Evolutionary conservation across 2,797 vertebrate species (phyloP).

Genomic region (Eulemur coronatus): DNA sequence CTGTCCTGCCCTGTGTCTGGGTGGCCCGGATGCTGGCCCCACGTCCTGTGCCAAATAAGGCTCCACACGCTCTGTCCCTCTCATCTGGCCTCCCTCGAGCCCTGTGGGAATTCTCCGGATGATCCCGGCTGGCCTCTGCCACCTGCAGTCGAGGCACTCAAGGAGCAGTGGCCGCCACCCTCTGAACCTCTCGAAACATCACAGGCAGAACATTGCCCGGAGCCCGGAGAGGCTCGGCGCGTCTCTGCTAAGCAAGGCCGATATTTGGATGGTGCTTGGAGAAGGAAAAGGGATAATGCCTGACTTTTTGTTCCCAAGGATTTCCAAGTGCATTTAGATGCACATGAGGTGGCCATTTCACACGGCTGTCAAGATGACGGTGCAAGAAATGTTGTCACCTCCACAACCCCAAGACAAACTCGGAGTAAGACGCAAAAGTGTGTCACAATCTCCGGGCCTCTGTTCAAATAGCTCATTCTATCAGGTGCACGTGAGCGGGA

Average conservation of each 20-base stretch:
- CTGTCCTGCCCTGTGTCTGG: accelerated
- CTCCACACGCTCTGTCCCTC: neutral
- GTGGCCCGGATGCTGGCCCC: neutral
- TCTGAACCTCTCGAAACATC: neutral
- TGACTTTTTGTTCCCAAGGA: neutral
- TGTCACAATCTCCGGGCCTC: neutral
- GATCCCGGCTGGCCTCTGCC: accelerated
- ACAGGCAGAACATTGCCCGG: neutral
- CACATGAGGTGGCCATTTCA: accelerated
- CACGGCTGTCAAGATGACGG: accelerated
- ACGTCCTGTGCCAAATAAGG: accelerated
- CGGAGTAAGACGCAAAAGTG: no score
- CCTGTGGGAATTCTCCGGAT: accelerated
- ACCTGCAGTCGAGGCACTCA: neutral
- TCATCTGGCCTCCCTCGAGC: neutral
- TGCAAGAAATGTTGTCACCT: accelerated
- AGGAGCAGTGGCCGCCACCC: neutral
- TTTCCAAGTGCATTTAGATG: neutral
- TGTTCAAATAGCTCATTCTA: accelerated
- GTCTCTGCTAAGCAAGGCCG: neutral
- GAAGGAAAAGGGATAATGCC: neutral
- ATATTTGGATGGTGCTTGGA: neutral
- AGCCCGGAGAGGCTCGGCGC: no score
- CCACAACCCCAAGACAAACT: neutral
- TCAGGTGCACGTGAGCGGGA: accelerated